Conservation (phyloP, 2,888 invertebrate genomes). For the Acanthosepion esculentum region DNA sequence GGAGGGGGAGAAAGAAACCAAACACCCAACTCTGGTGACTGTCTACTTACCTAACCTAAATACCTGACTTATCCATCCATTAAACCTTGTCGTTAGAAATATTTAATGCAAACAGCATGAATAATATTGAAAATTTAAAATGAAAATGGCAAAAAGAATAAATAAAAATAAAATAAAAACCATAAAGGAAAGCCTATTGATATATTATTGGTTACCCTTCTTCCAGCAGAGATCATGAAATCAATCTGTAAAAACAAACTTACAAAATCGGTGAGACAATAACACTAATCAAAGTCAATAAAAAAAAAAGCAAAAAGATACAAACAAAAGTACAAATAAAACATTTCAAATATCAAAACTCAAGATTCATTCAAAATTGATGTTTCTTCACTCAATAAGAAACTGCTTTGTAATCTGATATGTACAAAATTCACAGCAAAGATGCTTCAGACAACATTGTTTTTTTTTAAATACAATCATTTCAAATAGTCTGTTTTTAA, state of each 20-base stretch:
- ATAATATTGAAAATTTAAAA: too few species aligned
- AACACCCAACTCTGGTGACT: too few species aligned
- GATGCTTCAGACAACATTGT: not conserved
- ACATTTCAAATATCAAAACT: not conserved
- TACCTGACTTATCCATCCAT: too few species aligned
- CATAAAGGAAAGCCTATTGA: too few species aligned
- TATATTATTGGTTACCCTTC: not conserved
- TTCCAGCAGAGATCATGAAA: not conserved
- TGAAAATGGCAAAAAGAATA: too few species aligned
- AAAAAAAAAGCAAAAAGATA: not conserved
- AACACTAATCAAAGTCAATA: not conserved
- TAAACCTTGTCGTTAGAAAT: too few species aligned
- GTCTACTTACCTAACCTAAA: too few species aligned
- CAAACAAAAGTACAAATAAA: not conserved
- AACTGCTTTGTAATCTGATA: not conserved
- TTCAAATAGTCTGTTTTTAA: not conserved
- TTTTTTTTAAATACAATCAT: not conserved
- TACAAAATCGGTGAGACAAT: not conserved
- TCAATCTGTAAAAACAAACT: slow-evolving; percentile 3
- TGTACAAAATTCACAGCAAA: not conserved
- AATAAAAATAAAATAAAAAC: too few species aligned
- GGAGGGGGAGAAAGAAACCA: too few species aligned
- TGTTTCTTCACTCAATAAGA: slow-evolving; percentile 12
- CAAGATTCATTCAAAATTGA: not conserved
- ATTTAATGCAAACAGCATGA: too few species aligned